Evolutionary conservation across 2,113 vertebrate species (phyloP), one percentile per base, ranked within the genome.

Genomic region (Apistogramma diplotaenia): DNA sequence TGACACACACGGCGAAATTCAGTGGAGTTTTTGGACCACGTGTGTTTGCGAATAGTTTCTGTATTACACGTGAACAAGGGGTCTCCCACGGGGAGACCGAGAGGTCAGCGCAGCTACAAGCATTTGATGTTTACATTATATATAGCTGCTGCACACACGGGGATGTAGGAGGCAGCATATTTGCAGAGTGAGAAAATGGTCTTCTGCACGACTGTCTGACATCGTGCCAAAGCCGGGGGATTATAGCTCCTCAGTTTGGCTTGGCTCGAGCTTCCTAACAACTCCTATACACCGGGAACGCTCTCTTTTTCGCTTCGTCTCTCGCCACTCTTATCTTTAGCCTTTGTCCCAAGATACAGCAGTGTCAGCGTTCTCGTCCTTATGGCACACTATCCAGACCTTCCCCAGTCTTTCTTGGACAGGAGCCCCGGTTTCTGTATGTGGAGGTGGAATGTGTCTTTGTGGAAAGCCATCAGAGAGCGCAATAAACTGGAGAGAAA

Each of bases 401-500:
- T 86, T 91, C 70, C 85, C 81, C 33, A 4, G 78, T 84, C 83
- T 61, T 74, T 87, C 65, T 85, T 91, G 92, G 91, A 93, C 53
- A 10, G 74, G 56, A 84, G 90, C 91, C 87, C 77, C 51, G 78
- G 83, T 74, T 86, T 85, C 85, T 89, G 87, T 80, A 80, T 71
- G 87, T 87, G 89, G 87, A 86, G 87, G 84, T 92, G 87, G 89
- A 91, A 91, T 91, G 89, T 89, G 84, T 93, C 92, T 93, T 92
- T 92, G 85, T 91, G 89, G 87, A 91, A 91, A 86, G 84, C 73
- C 79, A 86, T 89, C 71, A 81, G 85, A 88, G 81, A 92, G 87
- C 86, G 91, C 90, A 93, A 93, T 94, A 94, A 94, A 93, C 91
- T 79, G 83, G 84, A 82, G 85, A 89, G 88, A 93, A 93, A 91